phyloP scores from a whole-genome alignment of 2,797 vertebrate species.

The Lacerta viridis region DNA sequence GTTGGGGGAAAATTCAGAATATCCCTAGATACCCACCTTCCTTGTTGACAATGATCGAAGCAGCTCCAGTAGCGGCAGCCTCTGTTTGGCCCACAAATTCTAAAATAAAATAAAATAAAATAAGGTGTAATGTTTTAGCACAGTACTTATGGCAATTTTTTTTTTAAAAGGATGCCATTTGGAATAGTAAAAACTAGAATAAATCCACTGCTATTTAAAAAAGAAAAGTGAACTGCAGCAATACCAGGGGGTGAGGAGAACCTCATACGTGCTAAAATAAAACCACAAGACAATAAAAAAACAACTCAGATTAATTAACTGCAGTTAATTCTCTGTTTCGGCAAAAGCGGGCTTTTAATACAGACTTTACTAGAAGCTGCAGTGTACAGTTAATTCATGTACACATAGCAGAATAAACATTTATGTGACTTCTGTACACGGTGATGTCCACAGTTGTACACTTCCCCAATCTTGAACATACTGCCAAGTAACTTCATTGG shows the following conservation, averaged over 20 bases:
- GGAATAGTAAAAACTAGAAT: conserved; percentile 76
- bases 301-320: conserved; percentile 73
- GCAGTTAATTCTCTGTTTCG: conserved; percentile 65
- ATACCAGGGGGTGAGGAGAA: conserved; percentile 73
- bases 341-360: conserved; percentile 66
- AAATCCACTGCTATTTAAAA: conserved; percentile 69
- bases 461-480: not conserved
- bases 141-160: conserved; percentile 68
- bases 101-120: conserved; percentile 77
- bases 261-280: conserved; percentile 77
- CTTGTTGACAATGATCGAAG: conserved; percentile 92
- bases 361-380: conserved; percentile 56
- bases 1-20: not conserved
- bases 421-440: not conserved
- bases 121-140: conserved; percentile 58
- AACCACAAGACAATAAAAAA: conserved; percentile 75
- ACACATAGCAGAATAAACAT: conserved; percentile 43
- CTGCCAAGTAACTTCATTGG: not conserved
- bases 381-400: conserved; percentile 32
- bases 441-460: not conserved
- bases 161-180: conserved; percentile 64
- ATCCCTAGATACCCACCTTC: conserved; percentile 84
- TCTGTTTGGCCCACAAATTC: conserved; percentile 91
- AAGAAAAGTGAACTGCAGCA: conserved; percentile 77
- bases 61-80: conserved; percentile 91